Percentiles rank a stretch among this genome's conserved stretches.
Conservation (phyloP, 2,113 vertebrate genomes). For the Arothron firmamentum region DNA sequence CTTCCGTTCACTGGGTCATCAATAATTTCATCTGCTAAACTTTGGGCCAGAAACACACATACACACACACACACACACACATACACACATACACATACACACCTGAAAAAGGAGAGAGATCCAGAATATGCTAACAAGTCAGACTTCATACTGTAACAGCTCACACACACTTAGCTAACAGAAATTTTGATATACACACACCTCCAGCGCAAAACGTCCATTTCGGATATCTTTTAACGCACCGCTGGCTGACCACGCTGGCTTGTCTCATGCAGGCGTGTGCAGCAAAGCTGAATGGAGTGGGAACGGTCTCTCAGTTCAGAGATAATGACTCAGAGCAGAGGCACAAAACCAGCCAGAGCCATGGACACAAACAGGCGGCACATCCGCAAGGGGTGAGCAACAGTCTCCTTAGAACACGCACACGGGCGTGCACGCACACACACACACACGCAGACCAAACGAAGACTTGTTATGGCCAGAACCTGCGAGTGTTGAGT, state of each 20-base stretch:
- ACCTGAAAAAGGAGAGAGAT: conserved; percentile 3
- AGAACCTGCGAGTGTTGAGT: conserved; percentile 2
- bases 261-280: conserved; percentile 40
- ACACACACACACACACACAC: no score
- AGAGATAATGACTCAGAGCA: conserved; percentile 11
- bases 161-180: background rate
- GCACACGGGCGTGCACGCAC: no score
- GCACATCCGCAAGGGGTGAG: background rate
- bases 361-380: conserved; percentile 4
- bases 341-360: conserved; percentile 30
- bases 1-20: conserved; percentile 9
- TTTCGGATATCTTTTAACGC: conserved; percentile 38
- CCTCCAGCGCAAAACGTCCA: background rate
- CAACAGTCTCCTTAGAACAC: background rate
- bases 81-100: background rate
- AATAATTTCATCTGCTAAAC: conserved; percentile 13
- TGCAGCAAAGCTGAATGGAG: conserved; percentile 38
- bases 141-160: conserved; percentile 23
- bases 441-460: conserved; percentile 2
- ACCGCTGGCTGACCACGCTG: conserved; percentile 24
- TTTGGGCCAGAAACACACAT: background rate
- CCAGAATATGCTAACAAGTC: conserved; percentile 52
- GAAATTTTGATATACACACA: conserved; percentile 5
- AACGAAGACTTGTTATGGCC: conserved; percentile 5
- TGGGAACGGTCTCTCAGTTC: conserved; percentile 16